phyloP scores from a whole-genome alignment of 1,140 invertebrate genomes.

The Pseudoatta argentina region DNA sequence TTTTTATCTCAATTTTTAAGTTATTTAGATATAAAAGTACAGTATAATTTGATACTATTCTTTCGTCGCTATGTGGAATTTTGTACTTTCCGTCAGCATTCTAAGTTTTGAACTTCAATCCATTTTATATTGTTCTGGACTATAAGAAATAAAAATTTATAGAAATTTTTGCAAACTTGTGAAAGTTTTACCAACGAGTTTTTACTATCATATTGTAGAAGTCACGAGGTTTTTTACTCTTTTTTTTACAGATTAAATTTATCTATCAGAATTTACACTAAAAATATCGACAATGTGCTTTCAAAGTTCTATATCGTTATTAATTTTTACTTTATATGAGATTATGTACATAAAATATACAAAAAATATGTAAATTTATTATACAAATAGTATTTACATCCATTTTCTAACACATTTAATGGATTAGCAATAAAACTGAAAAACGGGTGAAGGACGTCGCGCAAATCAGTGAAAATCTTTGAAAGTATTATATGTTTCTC shows the following conservation, averaged over 20 bases:
- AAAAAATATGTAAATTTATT: background rate
- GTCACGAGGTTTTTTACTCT: too few species aligned
- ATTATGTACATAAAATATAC: background rate
- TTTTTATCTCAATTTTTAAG: background rate
- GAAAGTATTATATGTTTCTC: slow-evolving; percentile 4
- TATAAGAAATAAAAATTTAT: too few species aligned
- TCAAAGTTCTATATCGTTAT: background rate
- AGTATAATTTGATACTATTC: background rate
- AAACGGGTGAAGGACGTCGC: slow-evolving; percentile 29
- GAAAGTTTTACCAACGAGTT: too few species aligned
- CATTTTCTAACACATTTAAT: background rate
- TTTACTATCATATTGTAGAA: too few species aligned
- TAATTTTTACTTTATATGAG: background rate
- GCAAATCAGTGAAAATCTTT: slow-evolving; percentile 17
- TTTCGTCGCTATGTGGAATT: too few species aligned
- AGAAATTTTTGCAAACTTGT: too few species aligned
- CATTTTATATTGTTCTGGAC: too few species aligned
- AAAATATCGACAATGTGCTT: too few species aligned
- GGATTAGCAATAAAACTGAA: slow-evolving; percentile 15
- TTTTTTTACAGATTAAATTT: too few species aligned
- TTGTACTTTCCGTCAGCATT: too few species aligned
- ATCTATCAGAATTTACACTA: too few species aligned
- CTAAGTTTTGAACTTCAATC: too few species aligned
- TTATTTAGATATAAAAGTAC: background rate
- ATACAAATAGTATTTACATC: background rate